phyloP scores from a whole-genome alignment of 2,797 vertebrate species.

The Rhinella marina region DNA sequence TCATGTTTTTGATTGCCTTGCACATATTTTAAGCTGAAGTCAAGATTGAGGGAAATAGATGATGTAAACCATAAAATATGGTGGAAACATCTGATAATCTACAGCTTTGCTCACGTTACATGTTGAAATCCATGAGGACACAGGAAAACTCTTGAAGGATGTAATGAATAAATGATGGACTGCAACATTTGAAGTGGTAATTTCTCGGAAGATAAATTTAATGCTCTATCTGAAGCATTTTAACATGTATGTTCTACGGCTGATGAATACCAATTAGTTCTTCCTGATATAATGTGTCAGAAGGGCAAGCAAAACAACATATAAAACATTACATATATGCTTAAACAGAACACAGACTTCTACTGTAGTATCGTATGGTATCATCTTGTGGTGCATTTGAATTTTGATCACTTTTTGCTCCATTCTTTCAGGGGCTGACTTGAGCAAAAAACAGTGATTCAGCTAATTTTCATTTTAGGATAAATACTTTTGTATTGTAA shows the following conservation, averaged over 20 bases:
- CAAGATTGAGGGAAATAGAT: neutral
- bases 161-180: conserved; percentile 45
- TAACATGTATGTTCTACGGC: conserved; percentile 12
- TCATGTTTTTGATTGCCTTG: neutral
- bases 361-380: too few relatives aligned
- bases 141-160: conserved; percentile 6
- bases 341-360: too few relatives aligned
- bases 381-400: too few relatives aligned
- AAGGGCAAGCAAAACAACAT: conserved; percentile 2
- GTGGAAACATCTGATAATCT: neutral
- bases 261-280: conserved; percentile 1
- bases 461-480: too few relatives aligned
- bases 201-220: conserved; percentile 37
- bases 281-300: neutral
- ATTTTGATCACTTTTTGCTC: too few relatives aligned
- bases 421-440: too few relatives aligned
- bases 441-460: too few relatives aligned
- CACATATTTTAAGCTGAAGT: neutral
- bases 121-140: conserved; percentile 38
- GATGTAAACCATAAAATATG: neutral
- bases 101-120: conserved; percentile 5
- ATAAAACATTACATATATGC: neutral
- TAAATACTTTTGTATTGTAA: too few relatives aligned
- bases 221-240: conserved; percentile 11
- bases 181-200: conserved; percentile 43